phyloP scores from a whole-genome alignment of 1,140 invertebrate species.

The Ceratina australensis region DNA sequence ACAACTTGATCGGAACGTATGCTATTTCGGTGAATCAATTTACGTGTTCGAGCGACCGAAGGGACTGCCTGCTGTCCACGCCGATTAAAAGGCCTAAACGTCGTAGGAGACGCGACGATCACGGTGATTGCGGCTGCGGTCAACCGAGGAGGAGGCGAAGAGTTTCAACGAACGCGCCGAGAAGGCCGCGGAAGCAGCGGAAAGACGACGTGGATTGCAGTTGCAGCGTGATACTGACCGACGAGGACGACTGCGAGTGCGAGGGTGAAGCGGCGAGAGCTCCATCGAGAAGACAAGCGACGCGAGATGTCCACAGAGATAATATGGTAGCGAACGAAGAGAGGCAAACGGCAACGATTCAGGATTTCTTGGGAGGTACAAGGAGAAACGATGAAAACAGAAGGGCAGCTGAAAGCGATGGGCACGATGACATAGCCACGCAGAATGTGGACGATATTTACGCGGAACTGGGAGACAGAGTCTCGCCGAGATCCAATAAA shows the following conservation, averaged over 20 bases:
- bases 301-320: too few species aligned
- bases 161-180: neutral
- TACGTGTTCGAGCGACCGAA: neutral
- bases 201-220: neutral
- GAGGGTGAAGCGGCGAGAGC: neutral
- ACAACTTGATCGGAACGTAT: conserved; percentile 51
- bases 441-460: conserved; percentile 2
- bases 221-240: neutral
- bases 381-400: neutral
- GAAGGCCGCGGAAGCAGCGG: neutral
- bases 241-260: neutral
- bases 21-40: conserved; percentile 13
- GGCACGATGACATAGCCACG: neutral
- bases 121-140: neutral
- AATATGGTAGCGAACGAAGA: neutral
- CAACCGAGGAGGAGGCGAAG: neutral
- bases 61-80: neutral
- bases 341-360: too few species aligned
- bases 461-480: neutral
- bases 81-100: neutral
- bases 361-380: neutral
- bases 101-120: neutral
- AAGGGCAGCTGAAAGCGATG: neutral
- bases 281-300: neutral
- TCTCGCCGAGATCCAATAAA: neutral